Base-by-base conservation (phyloP, 2,797 vertebrate genomes). In the Schizopygopsis pylzovi region DNA sequence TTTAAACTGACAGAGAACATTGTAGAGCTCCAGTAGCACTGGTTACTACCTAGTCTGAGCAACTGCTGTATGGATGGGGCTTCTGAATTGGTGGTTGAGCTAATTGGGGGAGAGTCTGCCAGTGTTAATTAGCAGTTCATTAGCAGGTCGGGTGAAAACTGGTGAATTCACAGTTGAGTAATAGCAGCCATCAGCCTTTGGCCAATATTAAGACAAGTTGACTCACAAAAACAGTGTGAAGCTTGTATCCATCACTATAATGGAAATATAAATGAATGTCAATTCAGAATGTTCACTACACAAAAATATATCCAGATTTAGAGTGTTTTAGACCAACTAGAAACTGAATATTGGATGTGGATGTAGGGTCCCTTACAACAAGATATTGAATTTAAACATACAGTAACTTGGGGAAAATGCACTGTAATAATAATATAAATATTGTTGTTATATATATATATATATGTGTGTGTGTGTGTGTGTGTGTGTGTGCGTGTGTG, bases 1-100 rank as follows among this genome's bases (percentile, higher is more conserved):
- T 90, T 81, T 79, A 41, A 77, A 83, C 63, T 73, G 73, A 79
- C 41, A 76, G 54, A 73, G 67, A 79, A 76, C 71, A 68, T 41
- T 71, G 43, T 20, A 81, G n/a, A 82, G 56, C 72, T 79, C 67
- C 56, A 67, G 54, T 75, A 54, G 12, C 37, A 28, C 52, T 52
- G 33, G 67, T 72, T 28, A 81, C 82, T 80, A 80, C 77, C 59
- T 67, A 52, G 18, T 15, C 43, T 22, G 28, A 49, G 43, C 52
- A 20, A 39, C 47, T 67, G 79, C 39, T 16, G 52, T 56, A 39
- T 68, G 52, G 68, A 52, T 15, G 18, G 33, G 39, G 45, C 33
- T 41, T 33, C 28, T 76, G 82, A 52, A n/a, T 54, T 77, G 25
- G 16, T 41, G 43, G 25, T 67, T 65, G 28, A 67, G 25, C 16